A percentile compares a stretch with the other conserved stretches of the same genome.
Conservation (phyloP, 1,140 invertebrate genomes). For the Eurosta solidaginis region DNA sequence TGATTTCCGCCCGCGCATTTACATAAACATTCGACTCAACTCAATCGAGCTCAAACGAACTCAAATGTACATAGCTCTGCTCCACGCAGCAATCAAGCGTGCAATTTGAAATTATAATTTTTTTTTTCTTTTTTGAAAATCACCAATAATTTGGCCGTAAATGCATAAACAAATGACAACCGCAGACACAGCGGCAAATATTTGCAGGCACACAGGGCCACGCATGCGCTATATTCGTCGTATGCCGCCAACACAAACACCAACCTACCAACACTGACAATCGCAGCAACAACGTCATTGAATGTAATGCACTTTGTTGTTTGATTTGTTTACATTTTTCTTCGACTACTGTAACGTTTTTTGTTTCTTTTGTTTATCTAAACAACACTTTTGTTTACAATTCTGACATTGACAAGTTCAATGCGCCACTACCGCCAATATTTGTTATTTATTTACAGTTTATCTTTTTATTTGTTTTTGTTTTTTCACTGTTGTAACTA, state of each 20-base stretch:
- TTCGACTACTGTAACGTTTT: neutral
- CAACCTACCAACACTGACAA: neutral
- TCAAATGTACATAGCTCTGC: too few relatives aligned
- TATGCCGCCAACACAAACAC: neutral
- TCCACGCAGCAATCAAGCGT: neutral
- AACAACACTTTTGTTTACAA: neutral
- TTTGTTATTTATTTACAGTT: too few relatives aligned
- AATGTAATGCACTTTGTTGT: conserved; percentile 2
- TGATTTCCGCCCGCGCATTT: neutral
- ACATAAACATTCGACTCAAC: neutral
- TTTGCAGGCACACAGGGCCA: neutral
- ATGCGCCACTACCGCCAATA: conserved; percentile 6
- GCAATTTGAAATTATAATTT: conserved; percentile 14
- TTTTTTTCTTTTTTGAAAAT: neutral
- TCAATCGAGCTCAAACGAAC: neutral
- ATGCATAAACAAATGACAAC: neutral
- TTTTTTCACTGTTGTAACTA: neutral
- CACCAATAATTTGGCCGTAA: conserved; percentile 4
- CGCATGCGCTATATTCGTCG: neutral
- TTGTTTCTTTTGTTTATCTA: neutral
- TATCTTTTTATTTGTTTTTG: neutral
- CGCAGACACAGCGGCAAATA: neutral
- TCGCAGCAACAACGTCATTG: neutral
- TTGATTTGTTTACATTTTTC: conserved; percentile 23
- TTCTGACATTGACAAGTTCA: conserved; percentile 23